Conservation (phyloP, 2,113 vertebrate genomes). For the Percopsis transmontana region DNA sequence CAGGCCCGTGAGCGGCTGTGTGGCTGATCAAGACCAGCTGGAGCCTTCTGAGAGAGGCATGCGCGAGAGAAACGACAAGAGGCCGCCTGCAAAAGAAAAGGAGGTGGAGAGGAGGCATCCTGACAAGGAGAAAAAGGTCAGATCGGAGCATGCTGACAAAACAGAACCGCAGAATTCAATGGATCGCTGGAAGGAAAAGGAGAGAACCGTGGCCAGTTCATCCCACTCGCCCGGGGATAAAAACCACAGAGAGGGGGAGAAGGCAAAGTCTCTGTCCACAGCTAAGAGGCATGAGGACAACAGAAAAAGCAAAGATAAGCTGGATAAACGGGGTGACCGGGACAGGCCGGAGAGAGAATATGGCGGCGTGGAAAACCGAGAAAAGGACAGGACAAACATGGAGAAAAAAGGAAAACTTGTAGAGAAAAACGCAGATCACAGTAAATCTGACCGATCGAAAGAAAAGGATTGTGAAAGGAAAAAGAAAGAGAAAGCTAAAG, state of each 20-base stretch:
- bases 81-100: conserved; percentile 82
- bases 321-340: conserved; percentile 87
- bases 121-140: conserved; percentile 92
- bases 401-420: conserved; percentile 86
- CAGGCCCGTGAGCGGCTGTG: conserved; percentile 73
- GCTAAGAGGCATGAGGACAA: conserved; percentile 88
- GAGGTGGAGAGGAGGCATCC: conserved; percentile 84
- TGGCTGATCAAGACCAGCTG: conserved; percentile 80
- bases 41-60: conserved; percentile 86
- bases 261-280: conserved; percentile 76
- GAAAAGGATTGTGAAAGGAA: conserved; percentile 85
- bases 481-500: conserved; percentile 86
- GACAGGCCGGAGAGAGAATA: conserved; percentile 87
- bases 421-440: conserved; percentile 84
- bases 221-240: conserved; percentile 82
- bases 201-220: conserved; percentile 49
- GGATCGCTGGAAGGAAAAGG: conserved; percentile 87
- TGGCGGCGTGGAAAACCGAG: conserved; percentile 80
- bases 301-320: conserved; percentile 89
- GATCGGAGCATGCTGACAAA: conserved; percentile 87
- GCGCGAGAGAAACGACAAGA: conserved; percentile 88
- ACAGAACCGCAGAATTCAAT: conserved; percentile 80
- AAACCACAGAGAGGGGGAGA: conserved; percentile 89
- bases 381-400: conserved; percentile 81
- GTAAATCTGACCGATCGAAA: conserved; percentile 84